Evolutionary conservation across 2,113 vertebrate species (phyloP), one percentile per base, ranked within the genome.

Genomic region (Erinaceus europaeus): DNA sequence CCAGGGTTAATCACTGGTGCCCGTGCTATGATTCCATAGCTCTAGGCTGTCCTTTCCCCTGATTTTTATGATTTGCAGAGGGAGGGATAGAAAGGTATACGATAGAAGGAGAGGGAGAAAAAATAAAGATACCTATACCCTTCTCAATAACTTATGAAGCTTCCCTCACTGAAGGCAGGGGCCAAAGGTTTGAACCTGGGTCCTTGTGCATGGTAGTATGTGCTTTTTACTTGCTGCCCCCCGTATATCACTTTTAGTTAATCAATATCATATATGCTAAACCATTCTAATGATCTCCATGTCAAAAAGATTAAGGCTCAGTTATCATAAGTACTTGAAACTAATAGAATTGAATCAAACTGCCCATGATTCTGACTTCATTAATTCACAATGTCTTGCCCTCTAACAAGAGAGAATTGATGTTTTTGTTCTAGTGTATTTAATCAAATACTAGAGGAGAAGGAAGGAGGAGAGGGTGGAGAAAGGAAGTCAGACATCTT

Each of bases 351-450:
- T 93, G 94, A 94, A 89, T 94, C 74, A 89, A 94, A 94, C 71
- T 92, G 74, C 78, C 65, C 85, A 91, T 12, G 69, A 81, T 89
- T 91, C 90, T 87, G 94, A 94, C 94, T 95, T 94, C 91, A 88
- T 95, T 94, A 94, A 94, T 94, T 94, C 94, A 82, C 83, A 86
- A 92, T 93, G 91, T 86, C 90, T 94, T 86, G 84, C 77, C 83
- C 94, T 90, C 91, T 94, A 94, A 95, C 38, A 68, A 92, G 92
- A 94, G 71, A 87, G 90, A 95, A 95, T 94, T 94, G 92, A 95
- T 93, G 85, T 95, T 94, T 95, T 89, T 18, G 32, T 94, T 94
- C 90, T 91, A 83, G 65, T 76, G 78, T 89, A 82, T 91, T 94
- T 93, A 95, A 94, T 95, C 94, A 94, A 94, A 95, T 67, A 77